Conservation (phyloP, 2,797 vertebrate genomes). For the Acanthopagrus latus region DNA sequence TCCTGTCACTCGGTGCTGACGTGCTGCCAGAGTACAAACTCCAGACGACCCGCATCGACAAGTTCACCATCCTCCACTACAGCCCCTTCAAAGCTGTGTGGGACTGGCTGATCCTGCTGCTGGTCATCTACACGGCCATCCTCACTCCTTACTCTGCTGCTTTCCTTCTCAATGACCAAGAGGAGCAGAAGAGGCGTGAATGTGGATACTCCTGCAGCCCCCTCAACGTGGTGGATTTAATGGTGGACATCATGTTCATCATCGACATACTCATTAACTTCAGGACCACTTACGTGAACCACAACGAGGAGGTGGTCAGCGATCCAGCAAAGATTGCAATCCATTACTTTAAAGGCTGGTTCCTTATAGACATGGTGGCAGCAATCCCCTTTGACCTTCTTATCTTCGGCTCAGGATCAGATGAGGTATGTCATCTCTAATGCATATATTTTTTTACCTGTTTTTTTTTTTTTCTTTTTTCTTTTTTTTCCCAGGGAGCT, state of each 20-base stretch:
- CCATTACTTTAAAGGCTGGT: conserved; percentile 99
- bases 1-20: conserved; percentile 96
- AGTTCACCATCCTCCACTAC: conserved; percentile 99
- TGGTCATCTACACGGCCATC: conserved; percentile 99
- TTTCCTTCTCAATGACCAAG: conserved; percentile 95
- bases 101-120: conserved; percentile 98
- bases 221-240: conserved; percentile 97
- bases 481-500: conserved; percentile 43
- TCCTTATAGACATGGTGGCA: conserved; percentile 99
- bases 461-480: conserved; percentile 33
- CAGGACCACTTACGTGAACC: conserved; percentile 98
- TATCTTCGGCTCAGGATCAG: conserved; percentile 99
- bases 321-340: conserved; percentile 97
- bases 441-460: conserved; percentile 37
- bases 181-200: conserved; percentile 94
- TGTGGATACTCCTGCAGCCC: conserved; percentile 99
- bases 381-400: conserved; percentile 99
- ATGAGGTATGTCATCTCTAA: conserved; percentile 91
- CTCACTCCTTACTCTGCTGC: conserved; percentile 98
- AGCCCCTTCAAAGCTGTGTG: conserved; percentile 99
- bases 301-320: conserved; percentile 99
- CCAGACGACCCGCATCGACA: conserved; percentile 96
- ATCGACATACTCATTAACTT: conserved; percentile 99
- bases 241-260: conserved; percentile 99
- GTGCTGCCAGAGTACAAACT: conserved; percentile 99